Evolutionary conservation across 2,888 invertebrate genomes (phyloP), one percentile per base, ranked within the genome.

Genomic region (Tachystola acroxantha): DNA sequence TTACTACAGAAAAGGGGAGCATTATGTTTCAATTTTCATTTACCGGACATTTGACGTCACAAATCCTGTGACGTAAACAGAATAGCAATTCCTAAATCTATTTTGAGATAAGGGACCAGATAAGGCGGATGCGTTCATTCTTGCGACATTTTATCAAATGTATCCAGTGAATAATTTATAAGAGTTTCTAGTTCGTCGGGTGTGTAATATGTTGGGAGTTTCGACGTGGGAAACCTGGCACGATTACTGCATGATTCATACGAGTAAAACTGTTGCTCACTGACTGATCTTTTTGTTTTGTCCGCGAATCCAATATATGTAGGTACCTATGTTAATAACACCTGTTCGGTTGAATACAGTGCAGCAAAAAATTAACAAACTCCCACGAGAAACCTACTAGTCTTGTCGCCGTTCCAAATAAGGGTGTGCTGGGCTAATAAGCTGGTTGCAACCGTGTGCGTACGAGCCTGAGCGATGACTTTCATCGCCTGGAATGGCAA

Each of bases 401-500:
- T 59, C 58, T 61, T 48, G 57, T 60, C 59, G 45, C 53, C 48
- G 51, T 43, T 48, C 67, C 70, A 64, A 70, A 72, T 73, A 77
- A 57, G 72, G 74, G 48, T 57, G 58, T 54, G 58, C 52, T 61
- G 62, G 53, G 58, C 58, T 51, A 61, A 56, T 64, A 59, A 43
- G 57, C 48, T 57, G 53, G 53, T 53, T 59, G 67, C 62, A 54
- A 45, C 52, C 50, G 53, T 45, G 53, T 57, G 55, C 43, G 48
- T 50, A 57, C 53, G 40, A 57, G 51, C 56, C 49, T 70, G 65
- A 68, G 67, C 68, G 61, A 71, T 75, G 68, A 77, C 78, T 84
- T 84, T 84, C 80, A 77, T 82, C 72, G 79, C 69, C 65, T 67
- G 69, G 76, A 75, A 81, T 78, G 78, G 79, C 75, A 77, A 72